Percentiles rank a stretch among this genome's conserved stretches.
Conservation (phyloP, 2,888 invertebrate species). For the Cheilosia soror region DNA sequence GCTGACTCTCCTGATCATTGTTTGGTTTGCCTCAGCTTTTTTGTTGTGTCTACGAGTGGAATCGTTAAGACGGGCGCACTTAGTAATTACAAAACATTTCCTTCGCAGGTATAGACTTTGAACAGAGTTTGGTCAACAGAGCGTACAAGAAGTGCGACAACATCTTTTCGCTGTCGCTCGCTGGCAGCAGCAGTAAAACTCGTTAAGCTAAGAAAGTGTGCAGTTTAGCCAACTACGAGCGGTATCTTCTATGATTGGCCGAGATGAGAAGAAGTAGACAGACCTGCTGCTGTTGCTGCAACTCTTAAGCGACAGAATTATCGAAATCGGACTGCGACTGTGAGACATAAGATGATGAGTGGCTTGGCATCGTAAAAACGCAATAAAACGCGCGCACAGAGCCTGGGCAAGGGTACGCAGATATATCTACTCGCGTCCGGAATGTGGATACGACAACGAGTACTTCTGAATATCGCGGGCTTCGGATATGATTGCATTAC, state of each 20-base stretch:
- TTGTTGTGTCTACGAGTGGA: constrained; percentile 41
- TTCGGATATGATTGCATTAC: constrained; percentile 48
- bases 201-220: constrained; percentile 45
- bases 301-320: constrained; percentile 60
- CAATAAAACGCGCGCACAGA: constrained; percentile 42
- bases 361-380: constrained; percentile 46
- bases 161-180: constrained; percentile 50
- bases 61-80: constrained; percentile 53
- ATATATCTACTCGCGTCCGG: constrained; percentile 23
- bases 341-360: constrained; percentile 52
- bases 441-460: constrained; percentile 49
- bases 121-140: constrained; percentile 44
- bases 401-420: constrained; percentile 37
- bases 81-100: constrained; percentile 56
- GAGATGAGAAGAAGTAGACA: constrained; percentile 4
- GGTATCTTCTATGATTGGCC: constrained; percentile 48
- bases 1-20: constrained; percentile 14
- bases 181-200: constrained; percentile 23
- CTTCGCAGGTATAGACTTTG: constrained; percentile 26
- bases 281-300: constrained; percentile 19
- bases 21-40: constrained; percentile 23
- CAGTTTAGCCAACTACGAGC: constrained; percentile 11
- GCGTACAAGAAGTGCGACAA: constrained; percentile 53
- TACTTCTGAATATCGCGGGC: constrained; percentile 52
- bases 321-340: constrained; percentile 68